Evolutionary conservation across 2,113 vertebrate species (phyloP), one percentile per base, ranked within the genome.

Genomic region (Rhinopithecus roxellana): DNA sequence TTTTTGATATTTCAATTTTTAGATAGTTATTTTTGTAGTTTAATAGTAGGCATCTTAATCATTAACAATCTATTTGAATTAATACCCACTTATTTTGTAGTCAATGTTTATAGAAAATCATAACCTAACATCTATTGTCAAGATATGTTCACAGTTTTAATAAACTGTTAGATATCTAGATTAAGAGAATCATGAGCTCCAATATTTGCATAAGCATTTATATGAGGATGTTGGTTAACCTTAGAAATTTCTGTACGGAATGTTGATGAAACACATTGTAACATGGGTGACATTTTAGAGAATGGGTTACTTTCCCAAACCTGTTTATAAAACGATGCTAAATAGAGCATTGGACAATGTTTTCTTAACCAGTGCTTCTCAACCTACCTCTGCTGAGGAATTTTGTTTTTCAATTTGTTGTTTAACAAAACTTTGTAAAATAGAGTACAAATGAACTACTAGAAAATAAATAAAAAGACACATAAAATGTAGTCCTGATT

Each of bases 261-360:
- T 20, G 17, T 27, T 55, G 45, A 45, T 67, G 9, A 80, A 80
- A 10, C 3, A 64, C 32, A 50, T 27, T 52, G 10, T 61, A 35
- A 38, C 35, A 50, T 16, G 8, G 17, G 18, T 81, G 8, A 13
- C 18, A 16, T 57, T 57, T 57, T 69, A 80, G 74, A 70, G 27
- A 57, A 57, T 8, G 6, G 5, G 4, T 4, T 7, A 1, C n/a
- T 10, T 70, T 11, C 8, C 70, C 3, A 11, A 13, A 27, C 20
- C 5, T 35, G 2, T 43, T 78, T n/a, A 80, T 13, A 88, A 94
- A 80, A 80, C 16, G 6, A 22, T 14, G 9, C 16, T 88, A 40
- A 69, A 43, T 83, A 40, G 32, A 80, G 45, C 16, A 22, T 4
- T 17, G 40, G 61, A 70, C 9, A n/a, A 57, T 57, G 22, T 84